phyloP scores from a whole-genome alignment of 2,888 invertebrate species.

The Unio delphinus region DNA sequence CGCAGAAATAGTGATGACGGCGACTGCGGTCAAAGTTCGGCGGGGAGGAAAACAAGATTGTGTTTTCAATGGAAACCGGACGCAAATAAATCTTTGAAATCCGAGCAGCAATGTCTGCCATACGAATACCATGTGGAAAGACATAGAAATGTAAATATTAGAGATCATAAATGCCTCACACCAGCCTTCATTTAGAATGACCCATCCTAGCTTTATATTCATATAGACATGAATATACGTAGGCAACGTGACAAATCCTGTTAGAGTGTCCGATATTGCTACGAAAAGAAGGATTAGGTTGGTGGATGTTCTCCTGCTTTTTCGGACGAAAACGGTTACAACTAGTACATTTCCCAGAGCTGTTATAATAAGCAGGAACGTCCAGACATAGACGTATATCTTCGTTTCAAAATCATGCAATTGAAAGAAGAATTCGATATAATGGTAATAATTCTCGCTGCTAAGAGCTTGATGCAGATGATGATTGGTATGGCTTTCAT shows the following conservation, averaged over 20 bases:
- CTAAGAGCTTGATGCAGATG: too few species aligned
- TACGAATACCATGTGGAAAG: conserved; percentile 31
- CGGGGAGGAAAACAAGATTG: conserved; percentile 11
- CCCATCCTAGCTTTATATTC: too few species aligned
- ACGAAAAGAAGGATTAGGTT: conserved; percentile 16
- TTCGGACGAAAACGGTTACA: conserved; percentile 11
- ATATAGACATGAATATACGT: conserved; percentile 7
- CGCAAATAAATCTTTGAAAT: conserved; percentile 30
- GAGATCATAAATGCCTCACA: conserved; percentile 19
- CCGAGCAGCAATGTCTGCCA: conserved; percentile 36
- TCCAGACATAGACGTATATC: conserved; percentile 3
- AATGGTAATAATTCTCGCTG: too few species aligned
- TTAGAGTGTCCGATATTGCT: conserved; percentile 16
- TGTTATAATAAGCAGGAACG: conserved; percentile 8
- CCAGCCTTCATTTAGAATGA: conserved; percentile 1
- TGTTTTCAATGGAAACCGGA: conserved; percentile 20
- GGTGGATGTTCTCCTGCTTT: conserved; percentile 15
- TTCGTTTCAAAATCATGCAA: neutral
- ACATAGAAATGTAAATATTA: conserved; percentile 18
- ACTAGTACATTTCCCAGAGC: conserved; percentile 16
- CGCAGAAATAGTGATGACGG: conserved; percentile 16
- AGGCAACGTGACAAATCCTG: conserved; percentile 14
- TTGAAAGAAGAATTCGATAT: neutral
- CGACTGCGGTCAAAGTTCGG: conserved; percentile 6
- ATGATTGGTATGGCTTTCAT: too few species aligned